Base-by-base conservation (phyloP, 2,113 vertebrate species). In the Proteles cristata region DNA sequence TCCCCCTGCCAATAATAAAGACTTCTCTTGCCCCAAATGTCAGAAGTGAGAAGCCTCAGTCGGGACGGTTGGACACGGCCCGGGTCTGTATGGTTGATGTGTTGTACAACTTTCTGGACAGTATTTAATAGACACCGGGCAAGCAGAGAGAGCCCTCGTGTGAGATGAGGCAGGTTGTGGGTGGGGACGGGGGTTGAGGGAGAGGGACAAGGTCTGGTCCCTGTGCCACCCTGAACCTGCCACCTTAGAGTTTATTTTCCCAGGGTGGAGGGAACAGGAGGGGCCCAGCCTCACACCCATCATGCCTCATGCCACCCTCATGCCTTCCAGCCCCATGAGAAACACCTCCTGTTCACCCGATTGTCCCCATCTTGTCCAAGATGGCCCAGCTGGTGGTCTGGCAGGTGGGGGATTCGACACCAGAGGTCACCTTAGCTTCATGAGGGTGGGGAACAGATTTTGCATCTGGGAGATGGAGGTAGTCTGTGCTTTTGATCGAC, bases 231-330 rank as follows among this genome's bases (percentile, higher is more conserved):
- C 5, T 3, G 0, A 15, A 31, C 0, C 3, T 23, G n/a, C 35
- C 5, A 1, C 12, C 5, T 17, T 5, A 92, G 21, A 7, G 39
- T 5, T 4, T 11, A 31, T 10, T 25, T 66, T 48, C 33, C 23
- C 3, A 8, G 48, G 17, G 45, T 2, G 6, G 63, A 43, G 65
- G 43, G 25, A 2, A 5, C 53, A 21, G 43, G 23, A 43, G 28
- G 76, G 11, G 35, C 15, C 1, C 0, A 5, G 82, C 31, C 45
- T 2, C 0, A 19, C 11, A 0, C 76, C 4, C 11, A 55, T 1
- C 4, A 0, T 0, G 0, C 4, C 53, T 21, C 1, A 0, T 0
- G 23, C 71, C 14, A 0, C 15, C 69, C 12, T 48, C 6, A 1
- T 21, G 1, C 25, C 23, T 50, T 14, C 19, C 14, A 19, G 15